Percentiles rank a stretch among this genome's conserved stretches.
phyloP scores from a whole-genome alignment of 2,797 vertebrate genomes.

The Sebastes hubbsi region DNA sequence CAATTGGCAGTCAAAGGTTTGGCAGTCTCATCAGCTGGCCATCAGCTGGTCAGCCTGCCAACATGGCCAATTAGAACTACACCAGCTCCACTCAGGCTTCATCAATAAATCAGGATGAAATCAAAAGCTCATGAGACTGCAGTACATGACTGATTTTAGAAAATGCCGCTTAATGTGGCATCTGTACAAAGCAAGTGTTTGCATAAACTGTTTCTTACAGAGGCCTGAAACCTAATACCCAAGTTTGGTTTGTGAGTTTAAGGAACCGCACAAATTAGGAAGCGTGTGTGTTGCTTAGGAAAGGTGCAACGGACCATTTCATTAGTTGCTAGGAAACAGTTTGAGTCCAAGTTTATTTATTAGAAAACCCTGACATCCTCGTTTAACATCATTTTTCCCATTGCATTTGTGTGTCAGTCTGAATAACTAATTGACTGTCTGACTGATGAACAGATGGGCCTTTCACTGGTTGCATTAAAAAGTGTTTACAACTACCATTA shows the following conservation, averaged over 20 bases:
- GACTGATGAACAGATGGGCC: slow-evolving; percentile 7
- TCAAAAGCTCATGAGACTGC: background rate
- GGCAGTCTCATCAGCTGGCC: background rate
- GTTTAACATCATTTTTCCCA: background rate
- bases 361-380: background rate
- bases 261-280: background rate
- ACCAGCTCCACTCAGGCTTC: background rate
- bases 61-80: background rate
- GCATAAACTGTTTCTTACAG: background rate
- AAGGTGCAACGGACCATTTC: background rate
- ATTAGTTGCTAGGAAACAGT: background rate
- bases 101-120: background rate
- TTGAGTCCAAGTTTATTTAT: background rate
- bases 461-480: slow-evolving; percentile 26
- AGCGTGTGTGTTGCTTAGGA: background rate
- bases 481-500: slow-evolving; percentile 37
- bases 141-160: background rate
- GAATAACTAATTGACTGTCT: background rate
- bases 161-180: background rate
- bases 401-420: background rate
- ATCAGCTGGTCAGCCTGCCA: background rate
- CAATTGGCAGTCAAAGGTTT: background rate
- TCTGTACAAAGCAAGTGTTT: background rate
- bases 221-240: background rate
- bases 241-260: background rate